Evolutionary conservation across 2,797 vertebrate genomes (phyloP), one percentile per base, ranked within the genome.

Genomic region (Mus minutoides): DNA sequence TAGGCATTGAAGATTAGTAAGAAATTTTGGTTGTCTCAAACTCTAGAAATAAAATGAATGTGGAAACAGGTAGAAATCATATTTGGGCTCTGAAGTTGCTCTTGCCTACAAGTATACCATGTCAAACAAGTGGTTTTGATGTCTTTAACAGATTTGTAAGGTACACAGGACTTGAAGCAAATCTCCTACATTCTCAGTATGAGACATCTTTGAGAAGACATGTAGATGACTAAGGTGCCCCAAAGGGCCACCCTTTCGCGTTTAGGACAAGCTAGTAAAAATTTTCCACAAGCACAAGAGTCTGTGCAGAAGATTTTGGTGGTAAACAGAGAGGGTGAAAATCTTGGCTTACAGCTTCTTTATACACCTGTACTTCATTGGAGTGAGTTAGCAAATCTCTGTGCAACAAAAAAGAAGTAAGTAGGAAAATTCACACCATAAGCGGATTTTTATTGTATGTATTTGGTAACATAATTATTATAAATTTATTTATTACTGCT

Each of bases 241-340:
- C 21, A 71, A 58, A 91, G 12, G 4, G 26, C 13, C 82, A 37
- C 1, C 43, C 37, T 86, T 80, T 78, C 11, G 92, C 29, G 37
- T 75, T 90, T 40, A 93, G 71, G 64, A 11, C 88, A 26, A 94
- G 62, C 60, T 64, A 92, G 24, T 58, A 82, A 71, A 91, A 73
- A 79, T 84, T 8, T 82, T 84, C 11, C 49, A 88, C 46, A 43
- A 89, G 46, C 16, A 76, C 13, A 16, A 88, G 21, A 52, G 83
- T 91, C 75, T 40, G 78, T 89, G 26, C 8, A 60, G 2, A 80
- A 79, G 80, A 69, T 6, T 88, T 94, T 89, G 43, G 12, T 79
- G 11, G 11, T 58, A 90, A 12, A 19, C 83, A 5, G 76, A 16
- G 29, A 12, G 43, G n/a, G 34, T n/a, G 11, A 64, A 62, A 73